Evolutionary conservation across 2,113 vertebrate species (phyloP), one percentile per base, ranked within the genome.

Genomic region (Arvicanthis niloticus): DNA sequence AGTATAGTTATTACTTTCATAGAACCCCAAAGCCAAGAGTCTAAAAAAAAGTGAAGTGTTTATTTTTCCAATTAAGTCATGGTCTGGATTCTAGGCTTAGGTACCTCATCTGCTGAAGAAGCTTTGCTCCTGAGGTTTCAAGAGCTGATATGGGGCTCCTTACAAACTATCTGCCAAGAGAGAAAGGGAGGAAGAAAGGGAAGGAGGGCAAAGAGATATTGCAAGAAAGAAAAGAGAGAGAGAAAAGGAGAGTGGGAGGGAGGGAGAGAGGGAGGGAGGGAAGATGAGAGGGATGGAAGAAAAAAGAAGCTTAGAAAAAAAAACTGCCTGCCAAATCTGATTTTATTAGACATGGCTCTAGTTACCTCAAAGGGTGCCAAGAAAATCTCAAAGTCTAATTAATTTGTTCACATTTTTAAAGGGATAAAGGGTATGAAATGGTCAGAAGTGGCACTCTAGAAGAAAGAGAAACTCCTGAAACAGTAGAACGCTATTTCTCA

Each of bases 301-400:
- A 19, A 7, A 17, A 37, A 3, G 10, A 67, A 1, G 17, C 34
- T 81, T 82, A 70, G 58, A 81, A 73, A 95, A 95, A 56, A 73
- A 95, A 95, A 56, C 37, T 93, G 58, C 13, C 75, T 93, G 94
- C 21, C 62, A 91, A 90, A 84, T 95, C 75, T 58, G 17, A 93
- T 91, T 93, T 91, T 67, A 91, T 29, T 87, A 89, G 94, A 94
- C 53, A n/a, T 88, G 81, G 68, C 58, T 92, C 62, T 73, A 93
- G 87, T 82, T 96, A 94, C 78, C 84, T 94, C 62, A 48, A 97
- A 58, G 26, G 85, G 45, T 88, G 60, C 92, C 88, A 91, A 92
- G 92, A 92, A 40, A 94, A 76, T 85, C 94, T 97, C 91, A 96
- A 95, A 96, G 76, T 95, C 45, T 96, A 76, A 90, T 95, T 70